Conservation (phyloP, 30 jellyfish, hydroid and myxozoan species). For the Nemopilema nomurai region DNA sequence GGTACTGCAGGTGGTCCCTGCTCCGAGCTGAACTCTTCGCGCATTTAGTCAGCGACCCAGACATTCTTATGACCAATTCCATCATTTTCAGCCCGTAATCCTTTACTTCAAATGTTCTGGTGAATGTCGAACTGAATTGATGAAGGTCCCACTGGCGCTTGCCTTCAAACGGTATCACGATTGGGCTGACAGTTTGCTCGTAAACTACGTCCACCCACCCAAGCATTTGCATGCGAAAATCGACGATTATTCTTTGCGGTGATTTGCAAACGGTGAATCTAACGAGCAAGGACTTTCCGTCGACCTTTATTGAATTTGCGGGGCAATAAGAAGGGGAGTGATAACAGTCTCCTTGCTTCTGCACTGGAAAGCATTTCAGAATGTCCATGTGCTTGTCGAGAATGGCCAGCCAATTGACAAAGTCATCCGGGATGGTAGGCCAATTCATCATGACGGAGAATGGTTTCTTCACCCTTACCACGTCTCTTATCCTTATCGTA, state of each 20-base stretch:
- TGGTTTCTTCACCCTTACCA: not conserved
- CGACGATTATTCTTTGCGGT: not conserved
- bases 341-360: not conserved
- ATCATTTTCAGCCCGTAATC: not conserved
- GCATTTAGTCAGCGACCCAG: not conserved
- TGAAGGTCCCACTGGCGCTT: not conserved
- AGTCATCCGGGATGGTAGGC: not conserved
- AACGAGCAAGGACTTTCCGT: not conserved
- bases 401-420: not conserved
- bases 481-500: conserved; percentile 1
- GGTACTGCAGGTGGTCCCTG: not conserved
- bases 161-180: not conserved
- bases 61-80: not conserved
- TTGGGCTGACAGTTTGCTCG: not conserved
- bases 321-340: not conserved
- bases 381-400: not conserved
- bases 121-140: not conserved
- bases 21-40: no score
- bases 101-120: not conserved
- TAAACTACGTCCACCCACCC: not conserved
- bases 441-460: not conserved
- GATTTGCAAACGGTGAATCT: not conserved
- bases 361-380: not conserved
- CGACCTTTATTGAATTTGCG: not conserved
- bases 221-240: not conserved